Percentiles rank a stretch among this genome's conserved stretches.
Conservation (phyloP, 2,113 vertebrate species). For the Alaudala cheleensis region DNA sequence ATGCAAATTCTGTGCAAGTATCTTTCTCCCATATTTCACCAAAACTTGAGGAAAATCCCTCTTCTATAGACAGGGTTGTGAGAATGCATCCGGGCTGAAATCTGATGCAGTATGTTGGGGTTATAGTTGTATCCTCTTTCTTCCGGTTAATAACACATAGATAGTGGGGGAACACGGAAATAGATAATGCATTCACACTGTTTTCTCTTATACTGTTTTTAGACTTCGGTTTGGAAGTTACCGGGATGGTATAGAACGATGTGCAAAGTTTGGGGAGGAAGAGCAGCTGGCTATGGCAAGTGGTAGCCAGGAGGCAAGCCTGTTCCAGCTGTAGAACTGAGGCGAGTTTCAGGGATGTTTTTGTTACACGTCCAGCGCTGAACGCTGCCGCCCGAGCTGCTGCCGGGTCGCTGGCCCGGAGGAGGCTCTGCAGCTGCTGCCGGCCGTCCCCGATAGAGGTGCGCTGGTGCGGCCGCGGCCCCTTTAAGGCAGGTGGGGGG, state of each 20-base stretch:
- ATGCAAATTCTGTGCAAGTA: fast-evolving
- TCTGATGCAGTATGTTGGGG: fast-evolving
- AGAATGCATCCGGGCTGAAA: fast-evolving
- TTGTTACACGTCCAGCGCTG: fast-evolving
- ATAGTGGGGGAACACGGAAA: background rate
- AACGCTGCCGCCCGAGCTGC: fast-evolving
- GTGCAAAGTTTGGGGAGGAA: background rate
- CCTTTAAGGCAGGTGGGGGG: slow-evolving; percentile 29
- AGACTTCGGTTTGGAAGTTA: background rate
- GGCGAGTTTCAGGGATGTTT: background rate
- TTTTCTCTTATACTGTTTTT: background rate
- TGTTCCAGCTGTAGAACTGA: background rate
- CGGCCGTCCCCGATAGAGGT: fast-evolving
- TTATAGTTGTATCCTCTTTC: background rate
- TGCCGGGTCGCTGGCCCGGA: fast-evolving
- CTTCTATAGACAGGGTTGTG: fast-evolving
- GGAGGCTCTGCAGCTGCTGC: fast-evolving
- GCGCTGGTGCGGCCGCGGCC: background rate
- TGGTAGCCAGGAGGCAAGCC: background rate
- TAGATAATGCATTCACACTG: background rate
- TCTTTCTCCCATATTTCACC: background rate
- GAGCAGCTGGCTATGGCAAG: background rate
- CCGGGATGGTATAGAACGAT: fast-evolving
- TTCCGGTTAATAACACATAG: background rate
- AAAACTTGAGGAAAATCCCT: background rate